phyloP scores from a whole-genome alignment of 1,140 invertebrate genomes.

The Harlomillsia oculata region DNA sequence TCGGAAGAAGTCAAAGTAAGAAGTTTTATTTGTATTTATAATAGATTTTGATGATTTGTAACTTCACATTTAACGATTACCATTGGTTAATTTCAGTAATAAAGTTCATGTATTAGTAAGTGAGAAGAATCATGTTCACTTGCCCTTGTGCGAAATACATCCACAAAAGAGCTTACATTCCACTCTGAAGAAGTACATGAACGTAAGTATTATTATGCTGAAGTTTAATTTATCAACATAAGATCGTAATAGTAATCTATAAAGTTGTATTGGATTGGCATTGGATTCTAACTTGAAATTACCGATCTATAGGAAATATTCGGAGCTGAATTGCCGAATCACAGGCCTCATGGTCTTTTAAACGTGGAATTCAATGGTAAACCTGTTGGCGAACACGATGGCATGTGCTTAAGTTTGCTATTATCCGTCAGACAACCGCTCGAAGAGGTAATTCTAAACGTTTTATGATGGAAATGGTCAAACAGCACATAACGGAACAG shows the following conservation, averaged over 20 bases:
- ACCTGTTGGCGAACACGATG: conserved; percentile 52
- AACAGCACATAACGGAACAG: too few species aligned
- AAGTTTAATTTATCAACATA: too few species aligned
- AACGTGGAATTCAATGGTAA: conserved; percentile 47
- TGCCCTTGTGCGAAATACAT: conserved; percentile 80
- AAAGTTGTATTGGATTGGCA: too few species aligned
- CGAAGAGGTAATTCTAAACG: conserved; percentile 60
- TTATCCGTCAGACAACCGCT: conserved; percentile 75
- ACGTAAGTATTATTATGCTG: conserved; percentile 43
- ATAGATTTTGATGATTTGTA: not conserved
- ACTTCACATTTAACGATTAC: not conserved
- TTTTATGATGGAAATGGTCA: too few species aligned
- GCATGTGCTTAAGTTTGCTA: conserved; percentile 69
- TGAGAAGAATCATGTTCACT: conserved; percentile 67
- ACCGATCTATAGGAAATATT: conserved; percentile 59
- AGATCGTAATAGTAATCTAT: too few species aligned
- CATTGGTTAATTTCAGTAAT: conserved; percentile 53
- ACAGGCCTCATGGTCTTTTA: conserved; percentile 71
- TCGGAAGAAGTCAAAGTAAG: conserved; percentile 64
- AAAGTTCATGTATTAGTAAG: conserved; percentile 70
- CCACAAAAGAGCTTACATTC: conserved; percentile 74
- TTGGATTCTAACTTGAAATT: not conserved
- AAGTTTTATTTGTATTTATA: not conserved
- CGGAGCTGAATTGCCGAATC: conserved; percentile 69
- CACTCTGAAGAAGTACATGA: conserved; percentile 78